Evolutionary conservation across 1,140 invertebrate genomes (phyloP).

Genomic region (Frieseomelitta varia): DNA sequence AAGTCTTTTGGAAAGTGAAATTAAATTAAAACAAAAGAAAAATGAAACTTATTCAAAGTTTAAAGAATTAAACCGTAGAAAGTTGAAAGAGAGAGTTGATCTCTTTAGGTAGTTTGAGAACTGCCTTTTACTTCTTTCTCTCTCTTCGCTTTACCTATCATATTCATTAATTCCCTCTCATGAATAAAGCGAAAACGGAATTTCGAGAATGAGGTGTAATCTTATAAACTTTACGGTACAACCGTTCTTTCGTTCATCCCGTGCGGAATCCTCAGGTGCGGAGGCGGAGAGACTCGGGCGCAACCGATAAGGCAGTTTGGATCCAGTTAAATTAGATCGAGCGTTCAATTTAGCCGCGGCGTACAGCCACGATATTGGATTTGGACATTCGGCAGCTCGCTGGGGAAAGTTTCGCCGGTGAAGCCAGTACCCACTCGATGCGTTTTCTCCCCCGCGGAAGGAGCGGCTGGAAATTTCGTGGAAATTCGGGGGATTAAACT

Average conservation of each 20-base stretch:
- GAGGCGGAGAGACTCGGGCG: neutral
- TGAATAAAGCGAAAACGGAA: conserved; percentile 37
- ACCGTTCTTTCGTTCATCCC: neutral
- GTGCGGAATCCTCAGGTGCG: conserved; percentile 33
- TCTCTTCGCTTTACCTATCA: neutral
- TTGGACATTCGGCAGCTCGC: conserved; percentile 25
- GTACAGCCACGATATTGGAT: conserved; percentile 34
- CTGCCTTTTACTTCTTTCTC: too few relatives aligned
- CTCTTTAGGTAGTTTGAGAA: too few relatives aligned
- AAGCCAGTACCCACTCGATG: neutral
- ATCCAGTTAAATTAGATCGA: conserved; percentile 43
- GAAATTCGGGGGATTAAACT: neutral
- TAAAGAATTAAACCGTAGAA: too few relatives aligned
- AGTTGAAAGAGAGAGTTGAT: too few relatives aligned
- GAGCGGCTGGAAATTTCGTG: neutral
- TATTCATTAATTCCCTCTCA: neutral
- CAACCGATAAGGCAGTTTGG: conserved; percentile 9
- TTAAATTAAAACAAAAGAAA: too few relatives aligned
- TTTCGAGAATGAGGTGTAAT: conserved; percentile 31
- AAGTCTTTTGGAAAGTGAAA: too few relatives aligned
- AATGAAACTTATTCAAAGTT: too few relatives aligned
- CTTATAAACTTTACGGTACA: conserved; percentile 21
- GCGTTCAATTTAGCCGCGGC: conserved; percentile 32
- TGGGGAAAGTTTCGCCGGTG: neutral
- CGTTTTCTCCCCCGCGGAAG: too few relatives aligned